Conservation (phyloP, 2,797 vertebrate genomes). For the Uromys caudimaculatus region DNA sequence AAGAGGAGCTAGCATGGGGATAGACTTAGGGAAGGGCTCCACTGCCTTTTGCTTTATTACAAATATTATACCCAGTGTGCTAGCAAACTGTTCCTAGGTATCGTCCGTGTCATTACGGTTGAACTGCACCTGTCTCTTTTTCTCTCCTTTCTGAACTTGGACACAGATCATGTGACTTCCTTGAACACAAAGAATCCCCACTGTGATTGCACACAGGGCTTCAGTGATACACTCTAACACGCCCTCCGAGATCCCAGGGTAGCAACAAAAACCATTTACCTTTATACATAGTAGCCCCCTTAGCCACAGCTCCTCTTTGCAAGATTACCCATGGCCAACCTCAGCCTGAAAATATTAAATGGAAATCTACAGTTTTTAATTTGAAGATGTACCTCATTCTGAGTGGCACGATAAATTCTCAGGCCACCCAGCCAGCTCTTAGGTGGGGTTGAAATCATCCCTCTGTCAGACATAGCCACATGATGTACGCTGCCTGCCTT, state of each 20-base stretch:
- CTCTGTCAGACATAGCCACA: background rate
- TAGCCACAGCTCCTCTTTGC: background rate
- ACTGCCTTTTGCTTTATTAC: background rate
- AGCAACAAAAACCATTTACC: background rate
- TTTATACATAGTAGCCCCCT: background rate
- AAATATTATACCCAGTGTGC: background rate
- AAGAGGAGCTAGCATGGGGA: background rate
- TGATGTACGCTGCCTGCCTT: no score
- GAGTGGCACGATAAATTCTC: background rate
- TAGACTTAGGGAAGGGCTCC: no score
- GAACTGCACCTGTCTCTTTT: background rate
- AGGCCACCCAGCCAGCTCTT: no score
- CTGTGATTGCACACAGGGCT: background rate
- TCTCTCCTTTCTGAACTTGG: background rate
- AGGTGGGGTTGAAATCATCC: no score
- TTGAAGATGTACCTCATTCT: background rate
- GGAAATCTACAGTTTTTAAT: background rate
- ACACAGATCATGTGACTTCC: background rate
- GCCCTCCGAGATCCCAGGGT: fast-evolving
- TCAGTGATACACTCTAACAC: fast-evolving
- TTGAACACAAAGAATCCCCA: fast-evolving
- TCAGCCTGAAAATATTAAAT: background rate
- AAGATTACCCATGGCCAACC: background rate
- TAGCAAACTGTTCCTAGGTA: background rate
- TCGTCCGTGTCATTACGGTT: background rate